Base-by-base conservation (phyloP, 2,113 vertebrate genomes). In the Silurus glanis region DNA sequence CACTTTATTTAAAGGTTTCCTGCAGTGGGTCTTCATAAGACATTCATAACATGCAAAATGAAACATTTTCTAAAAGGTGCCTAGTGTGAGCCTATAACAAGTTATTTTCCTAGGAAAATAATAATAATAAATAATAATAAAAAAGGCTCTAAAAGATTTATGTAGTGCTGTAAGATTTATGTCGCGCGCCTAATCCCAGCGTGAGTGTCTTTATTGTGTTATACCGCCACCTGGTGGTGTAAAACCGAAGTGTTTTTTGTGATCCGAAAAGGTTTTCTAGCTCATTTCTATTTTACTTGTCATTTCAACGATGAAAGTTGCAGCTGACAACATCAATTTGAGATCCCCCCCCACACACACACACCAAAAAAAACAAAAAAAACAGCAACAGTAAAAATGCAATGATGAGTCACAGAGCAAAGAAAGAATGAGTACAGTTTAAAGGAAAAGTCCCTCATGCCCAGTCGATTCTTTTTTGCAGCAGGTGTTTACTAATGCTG, bases 141-240 rank as follows among this genome's bases (percentile, higher is more conserved):
- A 21, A 14, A 16, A 69, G 13, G 28, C 37, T 16, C 6, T 37
- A 16, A 28, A 19, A 3, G 0, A 25, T n/a, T 5, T 0, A n/a
- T 12, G 62, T n/a, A 12, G 23, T 66, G 23, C 9, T 66, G 9
- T 66, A 37, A 37, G 37, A 37, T 37, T 37, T 37, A 37, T 37
- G 37, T 37, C 37, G 37, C 37, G 37, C 37, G 37, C 37, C 37
- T 37, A 2, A 37, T 2, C 37, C 37, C 37, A 37, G 37, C 37
- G 37, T 37, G 37, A 37, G 37, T 37, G 37, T 37, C 37, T 37
- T 51, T 76, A 17, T 67, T 82, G 58, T 88, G 49, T 59, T 82
- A 47, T 28, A 85, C 71, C 56, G 19, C 82, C 82, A 58, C 83
- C 88, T 76, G 55, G 71, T 85, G 88, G 85, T 23, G 2, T 8